Evolutionary conservation across 1,140 invertebrate species (phyloP).

Genomic region (Eriosoma lanigerum): DNA sequence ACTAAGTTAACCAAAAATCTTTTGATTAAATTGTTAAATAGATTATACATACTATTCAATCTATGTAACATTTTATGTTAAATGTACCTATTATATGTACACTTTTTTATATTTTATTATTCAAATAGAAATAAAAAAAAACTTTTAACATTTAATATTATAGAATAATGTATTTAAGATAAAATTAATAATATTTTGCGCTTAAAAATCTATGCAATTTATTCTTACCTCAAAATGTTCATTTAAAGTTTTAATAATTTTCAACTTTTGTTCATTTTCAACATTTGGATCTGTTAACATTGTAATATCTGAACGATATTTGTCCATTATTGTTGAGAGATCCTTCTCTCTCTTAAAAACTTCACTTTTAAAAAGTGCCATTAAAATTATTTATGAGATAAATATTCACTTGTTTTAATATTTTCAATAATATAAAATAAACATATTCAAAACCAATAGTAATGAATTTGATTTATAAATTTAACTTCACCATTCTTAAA

Average conservation of each 20-base stretch:
- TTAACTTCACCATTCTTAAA: background rate
- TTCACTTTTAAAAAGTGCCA: conserved; percentile 29
- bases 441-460: background rate
- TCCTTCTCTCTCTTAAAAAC: background rate
- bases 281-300: conserved; percentile 76
- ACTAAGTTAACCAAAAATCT: too few relatives aligned
- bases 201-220: too few relatives aligned
- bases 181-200: too few relatives aligned
- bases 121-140: too few relatives aligned
- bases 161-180: too few relatives aligned
- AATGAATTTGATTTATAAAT: background rate
- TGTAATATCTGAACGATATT: conserved; percentile 76
- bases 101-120: too few relatives aligned
- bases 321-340: conserved; percentile 64
- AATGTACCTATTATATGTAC: too few relatives aligned
- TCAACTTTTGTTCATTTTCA: conserved; percentile 89
- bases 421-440: background rate
- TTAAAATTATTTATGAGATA: background rate
- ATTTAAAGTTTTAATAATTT: conserved; percentile 91
- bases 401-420: background rate
- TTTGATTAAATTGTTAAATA: too few relatives aligned
- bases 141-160: too few relatives aligned
- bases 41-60: too few relatives aligned
- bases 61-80: too few relatives aligned
- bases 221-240: conserved; percentile 87